A percentile compares a stretch with the other conserved stretches of the same genome.
Conservation (phyloP, 2,888 invertebrate species). For the Eupithecia pulchellata region DNA sequence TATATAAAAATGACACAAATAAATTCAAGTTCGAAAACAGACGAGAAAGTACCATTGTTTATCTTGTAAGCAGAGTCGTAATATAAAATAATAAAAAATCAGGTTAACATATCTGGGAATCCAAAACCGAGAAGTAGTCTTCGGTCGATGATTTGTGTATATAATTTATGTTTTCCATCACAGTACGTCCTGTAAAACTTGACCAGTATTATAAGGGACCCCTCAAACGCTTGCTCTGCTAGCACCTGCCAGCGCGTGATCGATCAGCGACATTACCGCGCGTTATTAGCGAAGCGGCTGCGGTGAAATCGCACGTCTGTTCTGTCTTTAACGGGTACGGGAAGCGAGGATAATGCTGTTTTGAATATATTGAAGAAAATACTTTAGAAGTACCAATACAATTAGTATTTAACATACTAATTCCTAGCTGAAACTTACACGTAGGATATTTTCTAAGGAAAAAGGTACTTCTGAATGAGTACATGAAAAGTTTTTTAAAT, state of each 20-base stretch:
- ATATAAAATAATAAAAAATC: no score
- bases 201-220: neutral
- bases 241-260: conserved; percentile 47
- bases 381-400: neutral
- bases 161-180: neutral
- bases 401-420: neutral
- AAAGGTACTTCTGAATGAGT: no score
- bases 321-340: conserved; percentile 37
- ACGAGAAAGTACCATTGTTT: no score
- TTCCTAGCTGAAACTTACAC: no score
- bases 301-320: conserved; percentile 64
- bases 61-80: no score
- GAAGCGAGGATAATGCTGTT: neutral
- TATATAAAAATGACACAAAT: no score
- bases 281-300: conserved; percentile 58
- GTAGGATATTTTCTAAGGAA: no score
- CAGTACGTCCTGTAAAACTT: neutral
- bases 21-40: no score
- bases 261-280: conserved; percentile 54
- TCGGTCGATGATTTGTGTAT: neutral
- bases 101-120: no score
- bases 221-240: neutral
- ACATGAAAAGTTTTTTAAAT: no score
- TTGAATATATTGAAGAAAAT: neutral
- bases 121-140: no score